phyloP scores from a whole-genome alignment of 2,113 vertebrate species.

The Verasper variegatus region DNA sequence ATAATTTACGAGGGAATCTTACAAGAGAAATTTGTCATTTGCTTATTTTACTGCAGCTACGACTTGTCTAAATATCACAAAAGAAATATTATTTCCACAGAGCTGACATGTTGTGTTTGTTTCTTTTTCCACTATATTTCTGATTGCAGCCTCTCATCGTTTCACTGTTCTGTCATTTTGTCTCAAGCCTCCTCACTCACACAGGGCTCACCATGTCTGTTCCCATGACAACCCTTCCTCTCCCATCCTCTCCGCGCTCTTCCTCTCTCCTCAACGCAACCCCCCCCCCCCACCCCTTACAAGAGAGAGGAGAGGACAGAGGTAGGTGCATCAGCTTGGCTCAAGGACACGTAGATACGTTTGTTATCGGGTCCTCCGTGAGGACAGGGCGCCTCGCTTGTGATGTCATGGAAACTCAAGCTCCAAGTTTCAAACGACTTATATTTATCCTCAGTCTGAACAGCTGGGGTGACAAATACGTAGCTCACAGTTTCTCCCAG shows the following conservation, averaged over 20 bases:
- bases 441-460: constrained; percentile 23
- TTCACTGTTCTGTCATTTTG: constrained; percentile 71
- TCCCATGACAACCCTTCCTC: constrained; percentile 78
- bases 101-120: constrained; percentile 10
- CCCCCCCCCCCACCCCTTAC: not conserved
- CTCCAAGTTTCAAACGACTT: constrained; percentile 32
- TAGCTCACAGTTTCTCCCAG: constrained; percentile 10
- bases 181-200: constrained; percentile 69
- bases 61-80: too few species aligned
- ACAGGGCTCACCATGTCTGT: constrained; percentile 71
- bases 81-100: constrained; percentile 28
- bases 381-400: constrained; percentile 35
- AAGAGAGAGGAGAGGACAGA: constrained; percentile 39
- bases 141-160: constrained; percentile 46
- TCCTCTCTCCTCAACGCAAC: not conserved
- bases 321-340: constrained; percentile 43
- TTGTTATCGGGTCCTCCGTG: constrained; percentile 38
- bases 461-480: constrained; percentile 31
- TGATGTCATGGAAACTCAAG: constrained; percentile 51
- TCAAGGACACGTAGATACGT: constrained; percentile 52
- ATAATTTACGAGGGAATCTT: constrained; percentile 4
- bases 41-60: not conserved
- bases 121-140: constrained; percentile 21
- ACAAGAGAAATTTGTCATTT: constrained; percentile 9
- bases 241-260: constrained; percentile 35